These are phyloP conservation scores for Synergus laeviventris DNA, from an alignment of 2,888 invertebrate species.

Conservation along the genomic window DNA sequence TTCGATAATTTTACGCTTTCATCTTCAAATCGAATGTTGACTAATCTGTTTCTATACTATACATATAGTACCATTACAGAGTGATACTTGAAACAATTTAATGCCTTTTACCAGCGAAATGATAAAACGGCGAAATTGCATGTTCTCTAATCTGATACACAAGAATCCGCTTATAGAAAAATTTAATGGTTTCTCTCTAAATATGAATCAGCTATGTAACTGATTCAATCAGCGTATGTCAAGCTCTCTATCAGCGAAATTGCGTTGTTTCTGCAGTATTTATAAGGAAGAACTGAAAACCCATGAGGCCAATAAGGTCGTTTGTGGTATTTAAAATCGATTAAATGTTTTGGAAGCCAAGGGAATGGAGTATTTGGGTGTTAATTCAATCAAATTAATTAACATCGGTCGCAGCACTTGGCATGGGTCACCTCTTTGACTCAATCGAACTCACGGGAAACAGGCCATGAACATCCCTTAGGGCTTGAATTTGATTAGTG, in stretches of 20 bases:
- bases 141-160: background rate
- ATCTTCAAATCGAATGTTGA: background rate
- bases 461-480: conserved; percentile 37
- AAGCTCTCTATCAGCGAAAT: no score
- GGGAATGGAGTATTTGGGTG: conserved; percentile 43
- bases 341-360: background rate
- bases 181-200: no score
- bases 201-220: no score
- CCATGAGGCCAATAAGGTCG: background rate
- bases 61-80: background rate
- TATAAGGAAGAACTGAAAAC: no score
- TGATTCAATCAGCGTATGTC: no score
- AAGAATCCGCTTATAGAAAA: no score
- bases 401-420: conserved; percentile 44
- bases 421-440: conserved; percentile 30
- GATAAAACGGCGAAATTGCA: no score
- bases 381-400: conserved; percentile 64
- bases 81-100: background rate
- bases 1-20: background rate
- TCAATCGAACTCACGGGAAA: conserved; percentile 32
- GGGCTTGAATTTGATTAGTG: conserved; percentile 43
- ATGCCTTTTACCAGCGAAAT: background rate
- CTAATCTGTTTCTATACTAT: background rate
- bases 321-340: background rate
- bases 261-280: no score